Conservation (phyloP, 2,113 vertebrate genomes). For the Pygoscelis antarcticus region DNA sequence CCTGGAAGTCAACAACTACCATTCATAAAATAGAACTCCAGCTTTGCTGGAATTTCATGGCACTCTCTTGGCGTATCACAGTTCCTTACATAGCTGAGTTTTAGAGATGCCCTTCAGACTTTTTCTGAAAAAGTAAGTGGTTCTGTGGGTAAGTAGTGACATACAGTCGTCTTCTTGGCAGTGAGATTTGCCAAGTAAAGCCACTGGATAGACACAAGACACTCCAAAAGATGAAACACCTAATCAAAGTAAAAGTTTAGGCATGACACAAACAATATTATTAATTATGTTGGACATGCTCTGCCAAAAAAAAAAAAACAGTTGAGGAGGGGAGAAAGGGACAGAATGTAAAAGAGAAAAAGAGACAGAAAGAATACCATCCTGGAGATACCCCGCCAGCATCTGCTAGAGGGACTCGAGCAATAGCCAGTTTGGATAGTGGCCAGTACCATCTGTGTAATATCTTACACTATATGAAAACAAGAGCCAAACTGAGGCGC, state of each 20-base stretch:
- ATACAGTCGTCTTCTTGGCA: slow-evolving; percentile 46
- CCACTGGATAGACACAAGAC: slow-evolving; percentile 26
- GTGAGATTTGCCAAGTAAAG: slow-evolving; percentile 26
- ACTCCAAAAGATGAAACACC: slow-evolving; percentile 44
- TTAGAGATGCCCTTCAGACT: slow-evolving; percentile 20
- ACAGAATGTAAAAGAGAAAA: not conserved
- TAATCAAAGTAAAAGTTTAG: slow-evolving; percentile 53
- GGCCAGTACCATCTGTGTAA: slow-evolving; percentile 72
- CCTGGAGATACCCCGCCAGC: slow-evolving; percentile 61
- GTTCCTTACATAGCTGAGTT: slow-evolving; percentile 34
- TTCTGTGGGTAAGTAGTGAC: slow-evolving; percentile 40
- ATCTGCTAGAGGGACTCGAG: slow-evolving; percentile 63
- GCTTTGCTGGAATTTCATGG: slow-evolving; percentile 51
- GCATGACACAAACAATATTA: slow-evolving; percentile 54
- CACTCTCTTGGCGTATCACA: slow-evolving; percentile 13
- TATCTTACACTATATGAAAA: slow-evolving; percentile 47
- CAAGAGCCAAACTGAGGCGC: slow-evolving; percentile 43
- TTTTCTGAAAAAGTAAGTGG: slow-evolving; percentile 35
- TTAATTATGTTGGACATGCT: slow-evolving; percentile 41
- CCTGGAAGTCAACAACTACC: not conserved
- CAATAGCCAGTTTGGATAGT: slow-evolving; percentile 60
- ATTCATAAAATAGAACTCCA: slow-evolving; percentile 24
- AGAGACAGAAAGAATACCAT: slow-evolving; percentile 36
- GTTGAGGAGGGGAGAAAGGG: slow-evolving; percentile 2
- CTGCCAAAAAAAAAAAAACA: slow-evolving; percentile 30